Evolutionary conservation across 2,888 invertebrate genomes (phyloP).

Genomic region (Rotaria socialis): DNA sequence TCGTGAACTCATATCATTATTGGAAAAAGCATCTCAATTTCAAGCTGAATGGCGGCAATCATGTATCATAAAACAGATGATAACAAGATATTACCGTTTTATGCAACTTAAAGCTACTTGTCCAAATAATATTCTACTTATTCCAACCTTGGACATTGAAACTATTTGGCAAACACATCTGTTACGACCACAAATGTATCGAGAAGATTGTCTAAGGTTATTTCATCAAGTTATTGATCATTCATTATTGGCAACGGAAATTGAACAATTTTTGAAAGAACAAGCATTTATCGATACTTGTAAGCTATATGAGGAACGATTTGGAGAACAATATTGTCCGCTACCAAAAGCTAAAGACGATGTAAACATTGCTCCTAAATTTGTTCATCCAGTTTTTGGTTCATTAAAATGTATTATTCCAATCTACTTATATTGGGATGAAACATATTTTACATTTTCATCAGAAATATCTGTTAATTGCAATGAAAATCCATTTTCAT

Average conservation of each 20-base stretch:
- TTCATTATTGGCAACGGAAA: background rate
- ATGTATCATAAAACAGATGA: background rate
- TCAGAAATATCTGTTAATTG: background rate
- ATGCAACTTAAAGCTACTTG: background rate
- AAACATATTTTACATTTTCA: background rate
- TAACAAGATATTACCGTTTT: background rate
- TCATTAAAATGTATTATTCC: background rate
- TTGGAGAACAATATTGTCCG: background rate
- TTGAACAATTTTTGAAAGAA: background rate
- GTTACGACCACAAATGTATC: slow-evolving; percentile 1
- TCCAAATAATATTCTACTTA: background rate
- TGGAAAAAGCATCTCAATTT: background rate
- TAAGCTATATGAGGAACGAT: background rate
- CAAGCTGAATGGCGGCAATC: background rate
- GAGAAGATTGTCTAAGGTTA: background rate
- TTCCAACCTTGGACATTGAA: slow-evolving; percentile 24
- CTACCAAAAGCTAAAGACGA: background rate
- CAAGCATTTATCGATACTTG: slow-evolving; percentile 6
- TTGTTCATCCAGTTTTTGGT: background rate
- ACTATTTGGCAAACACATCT: slow-evolving; percentile 23
- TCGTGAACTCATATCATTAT: background rate
- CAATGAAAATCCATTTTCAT: background rate
- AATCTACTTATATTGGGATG: background rate
- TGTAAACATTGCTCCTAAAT: background rate
- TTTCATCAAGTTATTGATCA: slow-evolving; percentile 18